phyloP scores from a whole-genome alignment of 2,113 vertebrate genomes.

The Malaclemys terrapin region DNA sequence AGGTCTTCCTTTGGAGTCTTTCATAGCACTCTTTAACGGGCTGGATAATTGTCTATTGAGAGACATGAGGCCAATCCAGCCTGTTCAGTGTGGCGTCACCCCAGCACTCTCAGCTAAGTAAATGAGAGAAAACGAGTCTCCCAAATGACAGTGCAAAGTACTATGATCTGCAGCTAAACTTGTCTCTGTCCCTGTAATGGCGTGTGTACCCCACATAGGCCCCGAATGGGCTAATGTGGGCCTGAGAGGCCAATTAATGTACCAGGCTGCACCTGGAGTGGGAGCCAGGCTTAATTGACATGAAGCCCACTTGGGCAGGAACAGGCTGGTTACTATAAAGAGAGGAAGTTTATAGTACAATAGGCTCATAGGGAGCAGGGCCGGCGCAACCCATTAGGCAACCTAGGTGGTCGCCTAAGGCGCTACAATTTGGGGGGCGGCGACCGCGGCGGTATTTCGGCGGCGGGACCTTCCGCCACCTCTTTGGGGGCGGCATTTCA shows the following conservation, averaged over 20 bases:
- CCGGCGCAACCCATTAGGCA: no score
- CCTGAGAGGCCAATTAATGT: background rate
- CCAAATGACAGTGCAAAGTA: background rate
- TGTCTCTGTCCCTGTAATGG: background rate
- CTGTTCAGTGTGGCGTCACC: background rate
- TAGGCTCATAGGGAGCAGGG: background rate
- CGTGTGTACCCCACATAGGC: background rate
- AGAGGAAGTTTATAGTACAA: background rate
- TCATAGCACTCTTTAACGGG: background rate
- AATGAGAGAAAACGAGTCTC: background rate
- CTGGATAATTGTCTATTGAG: background rate
- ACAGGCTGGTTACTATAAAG: background rate
- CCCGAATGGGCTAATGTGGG: background rate
- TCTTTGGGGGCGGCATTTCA: no score
- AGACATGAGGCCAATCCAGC: constrained; percentile 6
- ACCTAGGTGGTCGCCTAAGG: no score
- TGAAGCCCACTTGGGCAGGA: background rate
- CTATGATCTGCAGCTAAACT: background rate
- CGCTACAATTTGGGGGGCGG: no score
- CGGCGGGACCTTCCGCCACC: no score
- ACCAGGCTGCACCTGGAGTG: background rate
- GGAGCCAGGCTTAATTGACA: background rate
- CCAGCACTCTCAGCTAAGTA: background rate
- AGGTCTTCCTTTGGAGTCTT: background rate
- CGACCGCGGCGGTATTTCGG: no score